Evolutionary conservation across 2,113 vertebrate species (phyloP).

Genomic region (Perca fluviatilis): DNA sequence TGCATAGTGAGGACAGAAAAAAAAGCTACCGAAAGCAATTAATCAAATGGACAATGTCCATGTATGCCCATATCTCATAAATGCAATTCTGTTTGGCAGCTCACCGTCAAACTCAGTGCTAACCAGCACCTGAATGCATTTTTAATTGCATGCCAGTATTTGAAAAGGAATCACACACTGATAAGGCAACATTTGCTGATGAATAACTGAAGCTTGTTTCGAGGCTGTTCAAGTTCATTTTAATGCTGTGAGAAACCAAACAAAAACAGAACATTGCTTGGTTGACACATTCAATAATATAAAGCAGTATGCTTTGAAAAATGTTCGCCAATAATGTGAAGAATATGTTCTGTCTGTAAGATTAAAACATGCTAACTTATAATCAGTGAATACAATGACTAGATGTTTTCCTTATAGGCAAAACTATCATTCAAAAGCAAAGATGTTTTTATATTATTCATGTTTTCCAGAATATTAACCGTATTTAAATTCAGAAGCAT

Average conservation of each 20-base stretch:
- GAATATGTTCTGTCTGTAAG: conserved; percentile 1
- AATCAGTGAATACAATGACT: not conserved
- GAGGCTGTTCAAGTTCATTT: conserved; percentile 7
- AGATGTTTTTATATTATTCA: not conserved
- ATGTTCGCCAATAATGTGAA: not conserved
- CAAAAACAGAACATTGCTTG: not conserved
- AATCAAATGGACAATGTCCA: not conserved
- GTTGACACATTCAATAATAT: not conserved
- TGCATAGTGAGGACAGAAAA: not conserved
- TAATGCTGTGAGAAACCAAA: not conserved
- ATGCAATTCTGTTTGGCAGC: conserved; percentile 8
- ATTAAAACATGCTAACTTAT: not conserved
- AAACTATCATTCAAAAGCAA: not conserved
- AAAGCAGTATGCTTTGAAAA: not conserved
- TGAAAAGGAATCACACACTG: not conserved
- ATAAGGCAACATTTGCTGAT: not conserved
- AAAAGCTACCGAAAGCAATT: conserved; percentile 2
- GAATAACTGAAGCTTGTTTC: not conserved
- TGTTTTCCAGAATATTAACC: not conserved
- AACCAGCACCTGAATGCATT: not conserved
- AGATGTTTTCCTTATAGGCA: conserved; percentile 7
- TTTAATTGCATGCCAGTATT: conserved; percentile 1
- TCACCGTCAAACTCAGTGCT: not conserved
- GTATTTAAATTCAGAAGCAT: not conserved
- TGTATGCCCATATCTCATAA: conserved; percentile 10